Percentiles rank a stretch among this genome's conserved stretches.
Evolutionary conservation across 2,797 vertebrate genomes (phyloP).

Genomic region (Cynodonichthys magdalenae): DNA sequence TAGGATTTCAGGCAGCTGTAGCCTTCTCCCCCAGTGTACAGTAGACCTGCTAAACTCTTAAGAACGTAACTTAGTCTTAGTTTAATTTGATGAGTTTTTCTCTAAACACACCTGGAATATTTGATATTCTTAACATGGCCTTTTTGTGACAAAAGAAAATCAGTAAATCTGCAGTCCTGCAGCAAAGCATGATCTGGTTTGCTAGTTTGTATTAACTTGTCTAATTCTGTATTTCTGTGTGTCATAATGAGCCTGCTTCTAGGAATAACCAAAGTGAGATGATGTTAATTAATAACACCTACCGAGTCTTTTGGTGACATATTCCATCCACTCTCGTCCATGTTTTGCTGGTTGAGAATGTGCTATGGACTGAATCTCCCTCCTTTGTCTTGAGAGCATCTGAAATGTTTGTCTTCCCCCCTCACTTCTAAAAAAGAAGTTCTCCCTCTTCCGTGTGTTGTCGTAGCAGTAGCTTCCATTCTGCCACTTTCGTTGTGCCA

Average conservation of each 20-base stretch:
- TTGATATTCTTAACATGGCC: too few species aligned
- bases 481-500: constrained; percentile 71
- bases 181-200: constrained; percentile 54
- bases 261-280: constrained; percentile 41
- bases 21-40: neutral
- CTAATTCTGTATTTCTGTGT: constrained; percentile 17
- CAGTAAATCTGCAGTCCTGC: constrained; percentile 27
- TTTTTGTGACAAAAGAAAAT: neutral
- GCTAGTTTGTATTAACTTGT: constrained; percentile 25
- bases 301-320: constrained; percentile 30
- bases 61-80: too few species aligned
- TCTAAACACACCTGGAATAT: too few species aligned
- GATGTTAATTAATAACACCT: constrained; percentile 41
- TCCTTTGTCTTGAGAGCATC: constrained; percentile 84
- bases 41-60: neutral
- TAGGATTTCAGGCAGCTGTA: constrained; percentile 4
- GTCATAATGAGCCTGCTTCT: constrained; percentile 42
- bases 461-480: constrained; percentile 79
- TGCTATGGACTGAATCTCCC: constrained; percentile 84
- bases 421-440: constrained; percentile 65
- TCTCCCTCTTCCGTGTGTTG: constrained; percentile 66
- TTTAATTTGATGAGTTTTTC: too few species aligned
- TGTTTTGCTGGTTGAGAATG: constrained; percentile 74
- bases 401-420: constrained; percentile 75
- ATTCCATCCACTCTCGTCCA: constrained; percentile 77